Evolutionary conservation across 2,113 vertebrate genomes (phyloP), one percentile per base, ranked within the genome.

Genomic region (Coracopsis vasa): DNA sequence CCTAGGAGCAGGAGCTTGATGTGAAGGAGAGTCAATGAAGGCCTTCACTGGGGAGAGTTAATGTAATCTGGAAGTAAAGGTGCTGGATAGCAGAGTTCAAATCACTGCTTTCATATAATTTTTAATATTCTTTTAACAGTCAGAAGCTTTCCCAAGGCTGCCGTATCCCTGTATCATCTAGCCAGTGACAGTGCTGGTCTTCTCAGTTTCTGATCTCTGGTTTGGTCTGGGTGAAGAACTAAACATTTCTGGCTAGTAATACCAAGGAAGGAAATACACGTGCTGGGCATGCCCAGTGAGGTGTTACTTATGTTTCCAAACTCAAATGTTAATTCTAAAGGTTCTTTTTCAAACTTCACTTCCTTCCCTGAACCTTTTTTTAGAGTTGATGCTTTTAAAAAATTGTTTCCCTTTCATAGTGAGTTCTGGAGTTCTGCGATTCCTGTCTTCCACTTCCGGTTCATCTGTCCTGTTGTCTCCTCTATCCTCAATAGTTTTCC

Each of bases 21-120:
- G 37, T 7, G 47, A 61, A 13, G 56, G 51, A 65, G 42, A 27
- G 47, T 47, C 60, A 42, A 0, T 0, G 0, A 70, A 80, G 19
- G 15, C 70, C 44, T 67, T 85, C 37, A 35, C 50, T 88, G 39
- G 69, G 85, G 60, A 69, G 78, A 62, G 14, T 39, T 44, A n/a
- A 16, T 41, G 53, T 48, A 54, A 31, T 61, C 29, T 64, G 60
- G 21, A 62, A 51, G n/a, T 35, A 29, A 80, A 83, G 64, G 23
- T 74, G n/a, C 53, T 74, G 88, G 28, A 37, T 44, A 74, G 50
- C 64, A 88, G 88, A 73, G 58, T 62, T 86, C 51, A 78, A 66
- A 50, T 77, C 10, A n/a, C 54, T 47, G 33, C 8, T 64, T 56
- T 84, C 21, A 6, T 3, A 14, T 70, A 1, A 24, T 35, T 88